Evolutionary conservation across 1,140 invertebrate genomes (phyloP).

Genomic region (Akabosia matsudoensis): DNA sequence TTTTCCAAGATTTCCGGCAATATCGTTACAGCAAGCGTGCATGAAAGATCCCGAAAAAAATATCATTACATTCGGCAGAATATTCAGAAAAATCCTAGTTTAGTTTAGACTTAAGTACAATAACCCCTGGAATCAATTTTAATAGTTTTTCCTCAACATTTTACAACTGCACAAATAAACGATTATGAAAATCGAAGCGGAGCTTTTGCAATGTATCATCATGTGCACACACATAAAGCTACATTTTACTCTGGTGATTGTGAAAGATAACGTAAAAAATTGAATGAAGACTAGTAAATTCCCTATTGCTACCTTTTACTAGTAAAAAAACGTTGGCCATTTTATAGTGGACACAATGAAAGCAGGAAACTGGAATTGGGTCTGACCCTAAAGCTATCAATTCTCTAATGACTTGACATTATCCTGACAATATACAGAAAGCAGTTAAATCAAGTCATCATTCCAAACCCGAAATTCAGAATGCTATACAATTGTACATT

Average conservation of each 20-base stretch:
- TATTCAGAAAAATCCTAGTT: not conserved
- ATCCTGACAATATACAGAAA: constrained; percentile 13
- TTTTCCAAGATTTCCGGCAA: not conserved
- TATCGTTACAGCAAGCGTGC: not conserved
- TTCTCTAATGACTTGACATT: constrained; percentile 20
- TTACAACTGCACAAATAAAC: too few relatives aligned
- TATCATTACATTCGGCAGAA: not conserved
- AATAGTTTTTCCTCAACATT: too few relatives aligned
- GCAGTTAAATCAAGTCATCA: constrained; percentile 23
- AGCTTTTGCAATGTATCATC: too few relatives aligned
- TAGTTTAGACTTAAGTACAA: too few relatives aligned
- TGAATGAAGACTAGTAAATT: constrained; percentile 2
- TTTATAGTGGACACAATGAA: not conserved
- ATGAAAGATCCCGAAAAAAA: not conserved
- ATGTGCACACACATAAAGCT: too few relatives aligned
- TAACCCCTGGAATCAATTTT: not conserved
- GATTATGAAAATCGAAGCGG: too few relatives aligned
- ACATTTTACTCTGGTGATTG: too few relatives aligned
- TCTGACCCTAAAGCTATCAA: constrained; percentile 20
- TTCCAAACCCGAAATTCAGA: not conserved
- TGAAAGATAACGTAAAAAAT: too few relatives aligned
- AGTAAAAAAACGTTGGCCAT: not conserved
- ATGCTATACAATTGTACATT: not conserved
- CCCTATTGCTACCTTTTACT: not conserved
- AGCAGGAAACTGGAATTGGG: constrained; percentile 9